Evolutionary conservation across 2,888 invertebrate species (phyloP), one percentile per base, ranked within the genome.

Genomic region (Aleiodes testaceus): DNA sequence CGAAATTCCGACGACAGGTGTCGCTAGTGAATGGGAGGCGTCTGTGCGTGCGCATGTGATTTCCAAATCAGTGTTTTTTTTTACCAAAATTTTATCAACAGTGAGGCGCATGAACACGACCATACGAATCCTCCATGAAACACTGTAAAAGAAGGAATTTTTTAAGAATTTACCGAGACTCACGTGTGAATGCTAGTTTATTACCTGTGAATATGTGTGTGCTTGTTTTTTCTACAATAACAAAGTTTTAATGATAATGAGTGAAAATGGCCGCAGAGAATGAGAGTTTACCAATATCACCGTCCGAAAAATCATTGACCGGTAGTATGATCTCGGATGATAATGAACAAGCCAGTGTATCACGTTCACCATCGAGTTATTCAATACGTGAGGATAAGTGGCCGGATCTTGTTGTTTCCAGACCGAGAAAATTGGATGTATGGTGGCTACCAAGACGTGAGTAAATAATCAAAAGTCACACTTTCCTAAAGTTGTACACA

Each of bases 301-400:
- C 87, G 70, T 86, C 87, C 45, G 85, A 87, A 73, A 87, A 85
- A 76, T 87, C 87, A 52, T 80, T 87, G 69, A 82, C 85, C 72
- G 81, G 83, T 75, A 87, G 87, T 74, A 87, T 88, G 75, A 83
- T 88, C 49, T 88, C 89, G 49, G 89, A 90, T 74, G 89, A 87
- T 63, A 86, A 84, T 75, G 86, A 87, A 47, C 64, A 64, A 45
- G 61, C 66, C 83, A 88, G 83, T 80, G 84, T 87, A 70, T 90
- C 90, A 65, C 88, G 90, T 81, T 91, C 91, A 26, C 89, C 91
- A 9, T 91, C 91, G 47, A 85, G 89, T 71, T 89, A 90, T 67
- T 91, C 91, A n/a, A 87, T 89, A 52, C 84, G 88, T 76, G 90
- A 90, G 76, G 89, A 87, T 75, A 86, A 83, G 72, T 87, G 87